These are phyloP conservation scores for Habroteleia sp. DNA, from an alignment of 2,888 invertebrate species.

Conservation along the genomic window DNA sequence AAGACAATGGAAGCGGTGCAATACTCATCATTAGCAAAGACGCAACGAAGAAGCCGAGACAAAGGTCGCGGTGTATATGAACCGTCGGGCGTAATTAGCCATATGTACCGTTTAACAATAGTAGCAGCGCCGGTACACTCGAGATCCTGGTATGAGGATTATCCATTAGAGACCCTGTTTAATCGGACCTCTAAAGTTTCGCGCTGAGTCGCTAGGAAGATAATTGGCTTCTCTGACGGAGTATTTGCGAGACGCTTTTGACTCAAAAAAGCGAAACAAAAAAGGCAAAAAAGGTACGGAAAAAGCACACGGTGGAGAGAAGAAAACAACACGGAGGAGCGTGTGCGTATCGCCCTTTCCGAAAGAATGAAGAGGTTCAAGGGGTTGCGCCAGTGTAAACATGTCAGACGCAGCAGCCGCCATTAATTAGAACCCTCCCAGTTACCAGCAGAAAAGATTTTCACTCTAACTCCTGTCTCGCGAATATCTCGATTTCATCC, in stretches of 20 bases:
- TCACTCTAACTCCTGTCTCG: constrained; percentile 57
- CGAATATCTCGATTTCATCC: constrained; percentile 61
- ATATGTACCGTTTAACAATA: constrained; percentile 65
- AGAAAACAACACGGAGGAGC: constrained; percentile 63
- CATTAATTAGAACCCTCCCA: constrained; percentile 79
- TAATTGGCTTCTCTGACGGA: constrained; percentile 69
- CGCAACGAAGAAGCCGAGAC: constrained; percentile 55
- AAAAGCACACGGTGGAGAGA: constrained; percentile 56
- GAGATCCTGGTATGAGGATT: constrained; percentile 71
- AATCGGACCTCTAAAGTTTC: constrained; percentile 80
- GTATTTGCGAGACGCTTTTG: constrained; percentile 78
- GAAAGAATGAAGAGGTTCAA: constrained; percentile 72
- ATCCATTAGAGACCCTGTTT: constrained; percentile 79
- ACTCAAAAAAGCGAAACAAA: constrained; percentile 67
- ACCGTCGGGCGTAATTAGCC: constrained; percentile 62
- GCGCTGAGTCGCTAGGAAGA: constrained; percentile 67
- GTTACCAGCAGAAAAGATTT: constrained; percentile 62
- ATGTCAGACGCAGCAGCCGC: constrained; percentile 80
- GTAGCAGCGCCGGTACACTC: constrained; percentile 48
- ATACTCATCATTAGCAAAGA: constrained; percentile 59
- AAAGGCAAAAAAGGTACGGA: constrained; percentile 65
- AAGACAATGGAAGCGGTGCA: constrained; percentile 45
- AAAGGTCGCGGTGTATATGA: constrained; percentile 62
- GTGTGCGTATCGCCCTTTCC: constrained; percentile 69
- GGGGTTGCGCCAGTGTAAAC: constrained; percentile 79